Conservation (phyloP, 1,140 invertebrate species). For the Diachasmimorpha longicaudata region DNA sequence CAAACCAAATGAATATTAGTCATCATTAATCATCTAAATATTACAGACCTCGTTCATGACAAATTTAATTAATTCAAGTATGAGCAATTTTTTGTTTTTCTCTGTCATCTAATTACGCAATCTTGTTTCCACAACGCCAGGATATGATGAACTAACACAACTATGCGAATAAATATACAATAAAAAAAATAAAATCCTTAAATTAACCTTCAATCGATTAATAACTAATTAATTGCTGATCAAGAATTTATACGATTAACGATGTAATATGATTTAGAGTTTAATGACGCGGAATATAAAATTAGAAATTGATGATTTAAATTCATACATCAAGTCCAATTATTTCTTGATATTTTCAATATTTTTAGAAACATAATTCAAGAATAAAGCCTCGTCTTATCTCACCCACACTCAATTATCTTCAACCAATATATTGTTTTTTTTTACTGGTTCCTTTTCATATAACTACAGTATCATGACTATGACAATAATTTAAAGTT, state of each 20-base stretch:
- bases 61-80: not conserved
- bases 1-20: not conserved
- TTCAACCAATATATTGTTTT: constrained; percentile 45
- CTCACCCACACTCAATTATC: constrained; percentile 48
- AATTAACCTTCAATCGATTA: not conserved
- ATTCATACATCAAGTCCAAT: constrained; percentile 15
- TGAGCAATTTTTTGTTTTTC: not conserved
- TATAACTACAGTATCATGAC: constrained; percentile 53
- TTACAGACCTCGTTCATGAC: not conserved
- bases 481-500: constrained; percentile 45
- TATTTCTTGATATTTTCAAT: constrained; percentile 31
- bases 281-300: not conserved
- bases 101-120: not conserved
- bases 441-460: constrained; percentile 15
- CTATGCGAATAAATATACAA: not conserved
- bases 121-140: not conserved
- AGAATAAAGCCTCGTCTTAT: constrained; percentile 38
- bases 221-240: not conserved
- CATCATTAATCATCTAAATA: not conserved
- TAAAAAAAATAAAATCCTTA: constrained; percentile 7
- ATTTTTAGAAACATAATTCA: not conserved
- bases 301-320: constrained; percentile 33
- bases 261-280: not conserved
- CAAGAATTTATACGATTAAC: not conserved
- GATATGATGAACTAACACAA: not conserved